Conservation (phyloP, 2,888 invertebrate genomes). For the Hypselothyrea guttata region DNA sequence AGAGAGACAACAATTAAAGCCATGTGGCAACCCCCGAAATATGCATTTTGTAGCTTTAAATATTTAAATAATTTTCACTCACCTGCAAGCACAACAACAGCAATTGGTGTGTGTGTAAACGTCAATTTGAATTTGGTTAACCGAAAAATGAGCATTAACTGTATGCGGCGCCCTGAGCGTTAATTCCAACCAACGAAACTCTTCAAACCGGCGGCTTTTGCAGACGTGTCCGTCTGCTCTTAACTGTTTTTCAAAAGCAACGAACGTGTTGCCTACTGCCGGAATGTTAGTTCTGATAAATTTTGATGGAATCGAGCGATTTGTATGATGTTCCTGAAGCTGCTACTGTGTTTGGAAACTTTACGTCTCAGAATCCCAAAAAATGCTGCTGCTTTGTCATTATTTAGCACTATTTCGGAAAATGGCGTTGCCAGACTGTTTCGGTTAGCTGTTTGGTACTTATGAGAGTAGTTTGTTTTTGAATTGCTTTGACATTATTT, state of each 20-base stretch:
- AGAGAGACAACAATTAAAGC: constrained; percentile 17
- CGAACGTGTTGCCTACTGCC: constrained; percentile 66
- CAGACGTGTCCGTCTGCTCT: constrained; percentile 44
- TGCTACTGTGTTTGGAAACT: constrained; percentile 49
- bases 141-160: constrained; percentile 30
- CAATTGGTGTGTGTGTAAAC: constrained; percentile 1
- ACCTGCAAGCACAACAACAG: constrained; percentile 24
- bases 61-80: constrained; percentile 31
- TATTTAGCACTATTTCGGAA: too few species aligned
- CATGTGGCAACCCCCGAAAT: constrained; percentile 37
- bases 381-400: constrained; percentile 3
- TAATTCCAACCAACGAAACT: constrained; percentile 40
- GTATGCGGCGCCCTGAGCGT: constrained; percentile 11
- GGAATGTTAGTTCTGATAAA: constrained; percentile 61
- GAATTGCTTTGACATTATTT: too few species aligned
- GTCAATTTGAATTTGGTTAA: constrained; percentile 36
- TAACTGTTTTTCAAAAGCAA: constrained; percentile 42
- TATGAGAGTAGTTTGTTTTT: too few species aligned
- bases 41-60: constrained; percentile 1
- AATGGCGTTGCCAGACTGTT: too few species aligned
- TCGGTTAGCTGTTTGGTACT: constrained; percentile 10
- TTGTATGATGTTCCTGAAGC: constrained; percentile 33
- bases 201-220: constrained; percentile 49
- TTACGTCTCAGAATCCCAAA: not conserved
- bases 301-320: constrained; percentile 45